Percentiles rank a stretch among this genome's conserved stretches.
These are phyloP conservation scores for Xestia rhomboidea DNA, from an alignment of 2,888 invertebrate species.

Conservation along the genomic window DNA sequence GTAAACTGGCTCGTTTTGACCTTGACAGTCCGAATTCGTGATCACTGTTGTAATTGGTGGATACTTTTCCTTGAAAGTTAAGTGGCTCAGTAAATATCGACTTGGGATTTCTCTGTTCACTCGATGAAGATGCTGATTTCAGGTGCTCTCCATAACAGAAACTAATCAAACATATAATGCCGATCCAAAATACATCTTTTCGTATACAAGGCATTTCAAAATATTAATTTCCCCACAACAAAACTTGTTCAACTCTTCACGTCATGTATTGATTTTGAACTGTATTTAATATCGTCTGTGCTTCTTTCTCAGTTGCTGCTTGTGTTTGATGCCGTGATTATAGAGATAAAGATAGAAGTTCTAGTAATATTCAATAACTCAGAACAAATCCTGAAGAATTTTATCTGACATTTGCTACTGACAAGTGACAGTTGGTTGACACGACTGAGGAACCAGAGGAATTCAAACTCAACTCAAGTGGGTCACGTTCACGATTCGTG, in stretches of 20 bases:
- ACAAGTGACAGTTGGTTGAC: neutral
- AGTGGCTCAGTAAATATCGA: conserved; percentile 25
- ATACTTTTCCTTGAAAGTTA: conserved; percentile 34
- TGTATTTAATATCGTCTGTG: neutral
- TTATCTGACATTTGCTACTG: neutral
- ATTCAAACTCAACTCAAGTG: no score
- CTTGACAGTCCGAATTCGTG: conserved; percentile 72
- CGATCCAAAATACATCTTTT: conserved; percentile 70
- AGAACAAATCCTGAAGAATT: no score
- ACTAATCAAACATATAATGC: conserved; percentile 62
- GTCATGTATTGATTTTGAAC: conserved; percentile 9
- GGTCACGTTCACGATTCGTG: neutral
- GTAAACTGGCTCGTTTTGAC: conserved; percentile 77
- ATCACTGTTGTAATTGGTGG: conserved; percentile 36
- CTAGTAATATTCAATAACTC: neutral
- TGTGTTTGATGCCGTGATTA: neutral
- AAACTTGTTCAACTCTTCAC: conserved; percentile 14
- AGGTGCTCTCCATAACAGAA: conserved; percentile 62
- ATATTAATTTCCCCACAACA: neutral
- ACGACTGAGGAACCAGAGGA: neutral
- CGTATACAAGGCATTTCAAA: conserved; percentile 58
- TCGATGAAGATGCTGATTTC: conserved; percentile 37
- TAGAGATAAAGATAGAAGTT: neutral
- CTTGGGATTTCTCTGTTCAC: conserved; percentile 37
- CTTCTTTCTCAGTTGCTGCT: neutral